Evolutionary conservation across 2,888 invertebrate genomes (phyloP).

Genomic region (Platycheirus rosarum): DNA sequence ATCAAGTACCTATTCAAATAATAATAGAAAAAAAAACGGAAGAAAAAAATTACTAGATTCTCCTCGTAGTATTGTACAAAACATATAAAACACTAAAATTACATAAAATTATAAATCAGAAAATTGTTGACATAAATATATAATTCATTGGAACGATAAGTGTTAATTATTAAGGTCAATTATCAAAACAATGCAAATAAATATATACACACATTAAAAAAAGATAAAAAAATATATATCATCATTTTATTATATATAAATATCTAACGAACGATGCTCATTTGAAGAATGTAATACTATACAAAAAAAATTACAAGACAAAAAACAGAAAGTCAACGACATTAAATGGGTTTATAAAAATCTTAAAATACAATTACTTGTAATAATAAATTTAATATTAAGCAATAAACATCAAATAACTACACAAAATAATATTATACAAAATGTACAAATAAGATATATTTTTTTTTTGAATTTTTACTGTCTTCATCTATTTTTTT

Average conservation of each 20-base stretch:
- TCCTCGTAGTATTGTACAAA: constrained; percentile 48
- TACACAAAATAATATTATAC: constrained; percentile 57
- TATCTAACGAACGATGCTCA: neutral
- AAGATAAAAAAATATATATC: neutral
- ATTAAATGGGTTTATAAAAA: constrained; percentile 34
- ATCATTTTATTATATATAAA: neutral
- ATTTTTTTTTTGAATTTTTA: no score
- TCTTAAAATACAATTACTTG: constrained; percentile 10
- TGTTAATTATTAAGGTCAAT: constrained; percentile 71
- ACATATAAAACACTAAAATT: constrained; percentile 5
- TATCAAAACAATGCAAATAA: constrained; percentile 41
- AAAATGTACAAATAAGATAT: constrained; percentile 63
- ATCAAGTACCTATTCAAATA: constrained; percentile 22
- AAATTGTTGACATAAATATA: constrained; percentile 7
- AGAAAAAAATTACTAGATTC: constrained; percentile 30
- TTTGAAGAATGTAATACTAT: neutral
- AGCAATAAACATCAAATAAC: constrained; percentile 8
- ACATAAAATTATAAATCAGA: neutral
- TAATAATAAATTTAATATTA: neutral
- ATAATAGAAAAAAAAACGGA: no score
- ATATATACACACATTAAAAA: neutral
- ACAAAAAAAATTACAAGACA: constrained; percentile 18
- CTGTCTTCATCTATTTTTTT: neutral
- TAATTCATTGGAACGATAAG: constrained; percentile 50
- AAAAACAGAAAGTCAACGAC: constrained; percentile 61